A percentile compares a stretch with the other conserved stretches of the same genome.
Evolutionary conservation across 2,888 invertebrate species (phyloP).

Genomic region (Drepana falcataria): DNA sequence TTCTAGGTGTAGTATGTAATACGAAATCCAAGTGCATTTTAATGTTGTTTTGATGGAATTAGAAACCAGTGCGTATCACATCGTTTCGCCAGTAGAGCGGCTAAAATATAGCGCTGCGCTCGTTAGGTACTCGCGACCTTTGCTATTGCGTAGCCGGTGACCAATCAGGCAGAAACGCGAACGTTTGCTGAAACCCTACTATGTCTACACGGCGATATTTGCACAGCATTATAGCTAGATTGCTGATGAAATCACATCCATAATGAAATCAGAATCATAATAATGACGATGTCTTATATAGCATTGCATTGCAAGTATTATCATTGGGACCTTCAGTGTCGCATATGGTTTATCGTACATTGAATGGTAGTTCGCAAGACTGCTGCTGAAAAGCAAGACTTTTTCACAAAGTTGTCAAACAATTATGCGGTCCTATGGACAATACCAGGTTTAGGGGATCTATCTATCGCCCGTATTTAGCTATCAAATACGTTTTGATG

Average conservation of each 20-base stretch:
- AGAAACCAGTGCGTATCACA: constrained; percentile 31
- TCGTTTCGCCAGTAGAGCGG: constrained; percentile 47
- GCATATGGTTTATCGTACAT: too few species aligned
- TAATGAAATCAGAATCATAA: constrained; percentile 17
- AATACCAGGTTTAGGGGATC: too few species aligned
- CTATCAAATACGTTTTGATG: too few species aligned
- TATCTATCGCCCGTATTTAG: too few species aligned
- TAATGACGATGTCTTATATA: neutral
- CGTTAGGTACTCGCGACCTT: constrained; percentile 52
- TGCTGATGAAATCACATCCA: constrained; percentile 23
- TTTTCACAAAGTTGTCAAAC: too few species aligned
- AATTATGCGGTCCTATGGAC: too few species aligned
- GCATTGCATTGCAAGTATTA: neutral
- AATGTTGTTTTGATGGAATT: constrained; percentile 20
- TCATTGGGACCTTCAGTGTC: constrained; percentile 5
- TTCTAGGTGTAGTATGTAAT: too few species aligned
- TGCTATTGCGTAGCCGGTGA: constrained; percentile 40
- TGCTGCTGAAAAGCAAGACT: too few species aligned
- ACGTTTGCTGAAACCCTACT: constrained; percentile 39
- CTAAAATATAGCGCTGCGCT: constrained; percentile 50
- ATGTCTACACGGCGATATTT: constrained; percentile 11
- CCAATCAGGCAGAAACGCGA: constrained; percentile 55
- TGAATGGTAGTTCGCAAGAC: too few species aligned
- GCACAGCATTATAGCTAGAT: constrained; percentile 5
- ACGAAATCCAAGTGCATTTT: too few species aligned